phyloP scores from a whole-genome alignment of 1,140 invertebrate genomes.

The Bombus waltoni region DNA sequence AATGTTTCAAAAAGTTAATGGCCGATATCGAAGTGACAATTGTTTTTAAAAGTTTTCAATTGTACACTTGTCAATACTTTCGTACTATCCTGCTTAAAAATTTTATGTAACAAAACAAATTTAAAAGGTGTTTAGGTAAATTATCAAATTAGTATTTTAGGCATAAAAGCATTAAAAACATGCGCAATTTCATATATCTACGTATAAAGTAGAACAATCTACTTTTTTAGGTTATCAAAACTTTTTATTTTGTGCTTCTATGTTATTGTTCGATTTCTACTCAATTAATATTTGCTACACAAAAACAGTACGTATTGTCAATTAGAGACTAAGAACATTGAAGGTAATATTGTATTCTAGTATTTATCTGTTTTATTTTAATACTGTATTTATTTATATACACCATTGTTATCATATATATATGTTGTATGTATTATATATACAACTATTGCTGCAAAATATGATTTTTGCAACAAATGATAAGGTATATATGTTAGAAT shows the following conservation, averaged over 20 bases:
- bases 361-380: neutral
- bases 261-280: conserved; percentile 27
- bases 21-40: neutral
- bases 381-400: too few relatives aligned
- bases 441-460: too few relatives aligned
- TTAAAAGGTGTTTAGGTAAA: neutral
- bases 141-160: neutral
- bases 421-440: too few relatives aligned
- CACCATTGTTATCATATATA: too few relatives aligned
- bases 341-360: conserved; percentile 27
- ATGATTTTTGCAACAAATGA: neutral
- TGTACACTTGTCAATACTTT: neutral
- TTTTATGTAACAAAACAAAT: neutral
- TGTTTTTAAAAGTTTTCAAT: neutral
- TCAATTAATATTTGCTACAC: neutral
- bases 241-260: neutral
- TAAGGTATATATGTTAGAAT: neutral
- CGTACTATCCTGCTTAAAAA: neutral
- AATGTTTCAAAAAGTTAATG: neutral
- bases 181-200: neutral
- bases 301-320: neutral
- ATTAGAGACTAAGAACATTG: neutral
- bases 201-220: neutral
- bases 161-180: neutral
- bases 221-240: conserved; percentile 11